These are phyloP conservation scores for Leptinotarsa tumamoca DNA, from an alignment of 2,888 invertebrate species.

Conservation along the genomic window DNA sequence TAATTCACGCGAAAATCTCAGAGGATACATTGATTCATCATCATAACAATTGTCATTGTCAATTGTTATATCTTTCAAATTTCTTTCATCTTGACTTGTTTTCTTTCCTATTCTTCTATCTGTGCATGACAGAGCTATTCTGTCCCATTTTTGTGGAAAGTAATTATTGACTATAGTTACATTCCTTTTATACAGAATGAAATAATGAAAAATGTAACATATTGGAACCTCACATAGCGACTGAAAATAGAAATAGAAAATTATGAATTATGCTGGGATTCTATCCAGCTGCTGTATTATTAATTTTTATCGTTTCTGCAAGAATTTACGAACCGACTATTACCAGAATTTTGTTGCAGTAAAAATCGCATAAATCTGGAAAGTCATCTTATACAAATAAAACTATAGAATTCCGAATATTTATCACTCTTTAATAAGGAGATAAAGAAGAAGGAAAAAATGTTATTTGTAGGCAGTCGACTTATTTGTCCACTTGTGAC, in stretches of 20 bases:
- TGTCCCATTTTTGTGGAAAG: background rate
- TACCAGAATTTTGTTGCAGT: background rate
- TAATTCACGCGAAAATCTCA: no score
- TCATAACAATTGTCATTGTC: no score
- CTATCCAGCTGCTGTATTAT: background rate
- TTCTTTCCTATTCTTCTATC: no score
- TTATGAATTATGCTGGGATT: constrained; percentile 3
- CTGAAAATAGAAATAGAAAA: background rate
- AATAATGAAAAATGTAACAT: background rate
- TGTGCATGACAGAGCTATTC: constrained; percentile 15
- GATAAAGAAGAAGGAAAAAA: no score
- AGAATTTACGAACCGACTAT: constrained; percentile 10
- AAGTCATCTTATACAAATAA: background rate
- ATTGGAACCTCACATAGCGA: background rate
- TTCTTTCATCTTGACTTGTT: no score
- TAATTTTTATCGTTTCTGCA: constrained; percentile 22
- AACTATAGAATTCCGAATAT: background rate
- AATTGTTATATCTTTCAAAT: no score
- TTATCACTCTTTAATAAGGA: background rate
- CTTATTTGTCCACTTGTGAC: no score
- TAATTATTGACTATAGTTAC: no score
- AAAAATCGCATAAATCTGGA: background rate
- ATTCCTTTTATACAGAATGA: no score
- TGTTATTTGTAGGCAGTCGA: no score
- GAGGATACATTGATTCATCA: no score